Evolutionary conservation across 2,797 vertebrate species (phyloP).

Genomic region (Kryptolebias ocellatus): DNA sequence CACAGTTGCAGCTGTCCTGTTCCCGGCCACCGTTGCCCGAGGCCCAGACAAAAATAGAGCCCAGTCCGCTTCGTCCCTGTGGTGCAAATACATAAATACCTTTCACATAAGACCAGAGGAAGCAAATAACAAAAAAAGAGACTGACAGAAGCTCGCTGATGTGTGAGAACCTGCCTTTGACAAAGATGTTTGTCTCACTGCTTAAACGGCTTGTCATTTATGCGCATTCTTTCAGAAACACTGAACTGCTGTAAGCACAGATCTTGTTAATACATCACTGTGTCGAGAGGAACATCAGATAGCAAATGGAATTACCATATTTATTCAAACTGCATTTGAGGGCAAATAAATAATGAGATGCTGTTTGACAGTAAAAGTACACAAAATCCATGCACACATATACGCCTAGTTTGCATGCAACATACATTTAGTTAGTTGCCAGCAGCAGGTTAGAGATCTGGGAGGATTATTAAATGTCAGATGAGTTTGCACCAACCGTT

Average conservation of each 20-base stretch:
- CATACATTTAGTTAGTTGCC: constrained; percentile 12
- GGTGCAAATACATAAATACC: neutral
- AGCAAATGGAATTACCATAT: constrained; percentile 64
- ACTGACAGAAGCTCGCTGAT: constrained; percentile 20
- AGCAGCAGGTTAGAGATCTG: neutral
- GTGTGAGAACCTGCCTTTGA: constrained; percentile 41
- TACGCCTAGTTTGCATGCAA: neutral
- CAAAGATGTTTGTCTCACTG: constrained; percentile 40
- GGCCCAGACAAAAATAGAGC: constrained; percentile 98
- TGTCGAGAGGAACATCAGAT: constrained; percentile 49
- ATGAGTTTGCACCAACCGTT: constrained; percentile 16
- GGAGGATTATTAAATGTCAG: constrained; percentile 11
- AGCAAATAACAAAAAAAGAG: constrained; percentile 16
- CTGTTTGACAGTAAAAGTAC: constrained; percentile 8
- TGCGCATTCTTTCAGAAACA: constrained; percentile 34
- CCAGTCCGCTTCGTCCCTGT: constrained; percentile 90
- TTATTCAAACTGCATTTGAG: constrained; percentile 44
- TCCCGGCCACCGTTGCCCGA: constrained; percentile 95
- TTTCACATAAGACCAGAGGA: neutral
- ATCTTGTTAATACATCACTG: constrained; percentile 62
- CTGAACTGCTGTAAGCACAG: constrained; percentile 40
- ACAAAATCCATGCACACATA: no score
- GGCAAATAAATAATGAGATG: constrained; percentile 45
- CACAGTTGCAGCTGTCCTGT: constrained; percentile 97
- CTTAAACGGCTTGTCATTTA: constrained; percentile 44